Evolutionary conservation across 2,113 vertebrate genomes (phyloP), one percentile per base, ranked within the genome.

Genomic region (Pseudopipra pipra): DNA sequence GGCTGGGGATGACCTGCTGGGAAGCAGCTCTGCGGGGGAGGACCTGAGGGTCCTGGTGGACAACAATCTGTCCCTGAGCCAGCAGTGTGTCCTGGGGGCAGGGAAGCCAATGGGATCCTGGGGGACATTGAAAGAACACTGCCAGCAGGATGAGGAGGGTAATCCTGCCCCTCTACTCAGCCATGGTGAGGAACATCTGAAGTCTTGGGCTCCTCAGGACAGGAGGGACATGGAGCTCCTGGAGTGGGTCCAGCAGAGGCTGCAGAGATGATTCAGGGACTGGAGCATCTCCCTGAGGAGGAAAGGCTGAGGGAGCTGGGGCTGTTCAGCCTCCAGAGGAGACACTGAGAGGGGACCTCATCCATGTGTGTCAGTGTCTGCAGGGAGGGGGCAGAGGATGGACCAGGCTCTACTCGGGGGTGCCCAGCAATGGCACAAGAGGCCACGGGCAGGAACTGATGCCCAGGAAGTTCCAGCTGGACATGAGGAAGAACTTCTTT

Each of bases 161-260:
- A 43, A 25, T 51, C 16, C 52, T 67, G 43, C 31, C 25, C 52
- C 35, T 67, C 44, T 66, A 13, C 31, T 44, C 43, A 49, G 43
- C 52, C 19, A 20, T 41, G 61, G 39, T 11, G 9, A 9, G 28
- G 59, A 19, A 65, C 58, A 63, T 55, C 39, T 55, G 70, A 2
- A 47, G 70, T 1, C 0, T 35, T 49, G 71, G 51, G 33, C 7
- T 49, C 82, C 61, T 75, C 35, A 16, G 82, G 2, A 49, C 43
- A 31, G 59, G 1, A 73, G 47, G 17, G 33, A 54, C 58, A 20
- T 1, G n/a, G 58, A 84, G 11, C 17, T 27, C 21, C 58, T 73
- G 81, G 13, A 62, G 0, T 0, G 1, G 27, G 67, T 9, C 44
- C 80, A 72, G 56, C 0, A 0, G 37, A 0, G 37, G 5, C 25